phyloP scores from a whole-genome alignment of 2,888 invertebrate species.

The Vanessa cardui region DNA sequence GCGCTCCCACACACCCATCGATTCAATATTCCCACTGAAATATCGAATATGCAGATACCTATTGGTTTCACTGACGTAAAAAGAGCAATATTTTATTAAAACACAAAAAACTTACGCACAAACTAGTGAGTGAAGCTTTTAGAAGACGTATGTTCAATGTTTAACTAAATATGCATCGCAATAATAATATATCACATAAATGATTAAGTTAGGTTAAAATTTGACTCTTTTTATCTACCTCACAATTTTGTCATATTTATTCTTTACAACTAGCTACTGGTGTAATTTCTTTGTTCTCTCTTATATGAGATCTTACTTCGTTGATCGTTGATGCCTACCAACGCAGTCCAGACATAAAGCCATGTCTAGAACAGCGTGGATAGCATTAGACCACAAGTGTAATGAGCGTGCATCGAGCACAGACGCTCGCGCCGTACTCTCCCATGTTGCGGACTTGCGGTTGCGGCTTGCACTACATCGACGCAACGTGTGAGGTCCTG shows the following conservation, averaged over 20 bases:
- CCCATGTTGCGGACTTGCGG: constrained; percentile 57
- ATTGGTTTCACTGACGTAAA: constrained; percentile 57
- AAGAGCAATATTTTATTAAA: constrained; percentile 43
- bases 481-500: constrained; percentile 38
- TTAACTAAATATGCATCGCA: too few relatives aligned
- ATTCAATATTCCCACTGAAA: constrained; percentile 69
- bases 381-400: constrained; percentile 50
- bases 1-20: constrained; percentile 42
- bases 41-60: constrained; percentile 56
- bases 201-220: too few relatives aligned
- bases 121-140: not conserved
- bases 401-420: constrained; percentile 49
- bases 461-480: constrained; percentile 25
- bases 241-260: not conserved
- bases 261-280: too few relatives aligned
- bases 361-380: constrained; percentile 50
- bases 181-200: too few relatives aligned
- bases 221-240: not conserved
- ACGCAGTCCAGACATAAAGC: constrained; percentile 27
- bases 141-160: too few relatives aligned
- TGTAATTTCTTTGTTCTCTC: not conserved
- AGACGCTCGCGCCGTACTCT: constrained; percentile 48
- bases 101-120: not conserved
- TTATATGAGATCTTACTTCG: not conserved
- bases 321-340: not conserved